These are phyloP conservation scores for Campodea augens DNA, from an alignment of 1,140 invertebrate genomes.

Conservation along the genomic window DNA sequence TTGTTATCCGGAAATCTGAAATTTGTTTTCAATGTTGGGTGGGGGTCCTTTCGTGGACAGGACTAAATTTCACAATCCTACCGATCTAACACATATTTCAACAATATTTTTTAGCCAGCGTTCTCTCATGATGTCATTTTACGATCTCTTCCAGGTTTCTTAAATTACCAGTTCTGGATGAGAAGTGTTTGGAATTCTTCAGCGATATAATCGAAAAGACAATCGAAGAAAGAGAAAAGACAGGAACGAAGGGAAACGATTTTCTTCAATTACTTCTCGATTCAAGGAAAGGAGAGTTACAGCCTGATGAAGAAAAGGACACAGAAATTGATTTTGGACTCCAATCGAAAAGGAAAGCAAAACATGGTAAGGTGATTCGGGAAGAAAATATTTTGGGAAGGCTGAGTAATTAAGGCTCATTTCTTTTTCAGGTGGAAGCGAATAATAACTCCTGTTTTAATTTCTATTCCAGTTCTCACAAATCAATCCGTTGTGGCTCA, in stretches of 20 bases:
- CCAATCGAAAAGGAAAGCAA: neutral
- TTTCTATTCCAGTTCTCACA: neutral
- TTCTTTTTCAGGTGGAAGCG: neutral
- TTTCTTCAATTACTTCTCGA: neutral
- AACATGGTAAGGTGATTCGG: neutral
- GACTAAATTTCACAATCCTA: no score
- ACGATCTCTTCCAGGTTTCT: no score
- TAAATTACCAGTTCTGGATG: no score
- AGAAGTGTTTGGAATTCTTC: neutral
- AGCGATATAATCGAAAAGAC: neutral
- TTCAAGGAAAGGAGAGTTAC: neutral
- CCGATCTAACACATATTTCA: no score
- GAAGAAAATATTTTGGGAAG: neutral
- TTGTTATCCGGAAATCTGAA: no score
- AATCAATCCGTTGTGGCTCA: slow-evolving; percentile 14
- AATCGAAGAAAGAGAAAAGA: neutral
- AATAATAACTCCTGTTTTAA: neutral
- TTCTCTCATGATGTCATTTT: no score
- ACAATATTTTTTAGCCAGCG: no score
- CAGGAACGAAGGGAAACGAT: neutral
- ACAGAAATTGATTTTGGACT: neutral
- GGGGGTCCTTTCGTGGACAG: no score
- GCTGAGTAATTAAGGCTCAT: neutral
- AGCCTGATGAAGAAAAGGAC: neutral
- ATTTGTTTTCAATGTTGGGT: no score